Base-by-base conservation (phyloP, 2,113 vertebrate genomes). In the Lates calcarifer region DNA sequence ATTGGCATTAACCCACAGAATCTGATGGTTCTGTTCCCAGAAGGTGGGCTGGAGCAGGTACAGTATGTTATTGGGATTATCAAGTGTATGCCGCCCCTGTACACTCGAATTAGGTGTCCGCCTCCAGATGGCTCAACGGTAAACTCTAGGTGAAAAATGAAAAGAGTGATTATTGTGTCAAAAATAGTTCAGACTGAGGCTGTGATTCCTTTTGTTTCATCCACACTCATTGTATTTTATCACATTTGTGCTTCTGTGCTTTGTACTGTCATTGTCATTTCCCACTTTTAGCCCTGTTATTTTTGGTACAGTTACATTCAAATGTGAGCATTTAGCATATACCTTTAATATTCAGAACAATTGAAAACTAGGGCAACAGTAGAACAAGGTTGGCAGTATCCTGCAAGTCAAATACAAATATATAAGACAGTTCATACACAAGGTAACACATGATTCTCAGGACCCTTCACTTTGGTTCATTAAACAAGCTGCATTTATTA, bases 101-200 rank as follows among this genome's bases (percentile, higher is more conserved):
- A 65, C 78, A 64, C 51, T 72, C 57, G 29, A 86, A 68, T 74
- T 45, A 87, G 57, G 22, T 51, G 15, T 35, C 77, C 74, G n/a
- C 89, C 83, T 87, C 79, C 77, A 74, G 43, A 71, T 65, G 18
- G 74, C 61, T 88, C 29, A 56, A 53, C 69, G 26, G 53, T 8
- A 55, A 61, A 62, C 64, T 37, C 58, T 47, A 60, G 29, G 4
- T 57, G 28, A 33, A 5, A 69, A 86, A 63, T 74, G 37, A 79
- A 83, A 85, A 75, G 43, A 85, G 61, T 41, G 29, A 85, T 89
- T 78, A 82, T 74, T 76, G 45, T 82, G 79, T 89, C 61, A 15
- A 47, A 82, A 78, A 79, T 17, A 73, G 74, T 49, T 66, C 18
- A 74, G 84, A 63, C 28, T 22, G 39, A 56, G 47, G 64, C 55